These are phyloP conservation scores for Coleophora flavipennella DNA, from an alignment of 2,888 invertebrate genomes.

Conservation along the genomic window DNA sequence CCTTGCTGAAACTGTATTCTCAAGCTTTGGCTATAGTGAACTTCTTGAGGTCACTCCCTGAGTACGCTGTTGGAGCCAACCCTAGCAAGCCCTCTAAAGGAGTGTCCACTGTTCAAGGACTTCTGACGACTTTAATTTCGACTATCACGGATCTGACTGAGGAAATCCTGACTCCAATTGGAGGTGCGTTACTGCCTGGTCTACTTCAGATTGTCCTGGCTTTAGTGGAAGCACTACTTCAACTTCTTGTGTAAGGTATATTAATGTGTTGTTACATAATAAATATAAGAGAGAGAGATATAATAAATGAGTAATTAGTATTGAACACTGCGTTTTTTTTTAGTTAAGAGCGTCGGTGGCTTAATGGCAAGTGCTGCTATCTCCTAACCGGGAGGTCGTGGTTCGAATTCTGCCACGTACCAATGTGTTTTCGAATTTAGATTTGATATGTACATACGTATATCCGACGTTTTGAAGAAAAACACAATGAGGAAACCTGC, in stretches of 20 bases:
- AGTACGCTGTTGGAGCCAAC: slow-evolving; percentile 54
- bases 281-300: too few relatives aligned
- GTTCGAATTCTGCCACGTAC: too few relatives aligned
- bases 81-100: slow-evolving; percentile 30
- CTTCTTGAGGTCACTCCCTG: slow-evolving; percentile 47
- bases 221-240: slow-evolving; percentile 42
- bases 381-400: too few relatives aligned
- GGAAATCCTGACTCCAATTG: slow-evolving; percentile 44
- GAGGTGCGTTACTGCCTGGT: slow-evolving; percentile 52
- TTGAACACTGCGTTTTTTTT: too few relatives aligned
- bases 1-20: slow-evolving; percentile 52
- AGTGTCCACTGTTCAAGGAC: slow-evolving; percentile 34
- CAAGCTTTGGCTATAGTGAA: slow-evolving; percentile 62
- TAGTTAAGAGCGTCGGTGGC: too few relatives aligned
- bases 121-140: slow-evolving; percentile 39
- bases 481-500: too few relatives aligned
- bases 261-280: slow-evolving; percentile 8
- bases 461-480: too few relatives aligned
- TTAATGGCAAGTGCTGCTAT: too few relatives aligned
- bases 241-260: slow-evolving; percentile 32
- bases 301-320: too few relatives aligned
- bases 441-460: too few relatives aligned
- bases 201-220: slow-evolving; percentile 47
- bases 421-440: too few relatives aligned
- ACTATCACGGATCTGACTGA: slow-evolving; percentile 46